These are phyloP conservation scores for Sarcophaga variegata DNA, from an alignment of 2,888 invertebrate species.

Conservation along the genomic window DNA sequence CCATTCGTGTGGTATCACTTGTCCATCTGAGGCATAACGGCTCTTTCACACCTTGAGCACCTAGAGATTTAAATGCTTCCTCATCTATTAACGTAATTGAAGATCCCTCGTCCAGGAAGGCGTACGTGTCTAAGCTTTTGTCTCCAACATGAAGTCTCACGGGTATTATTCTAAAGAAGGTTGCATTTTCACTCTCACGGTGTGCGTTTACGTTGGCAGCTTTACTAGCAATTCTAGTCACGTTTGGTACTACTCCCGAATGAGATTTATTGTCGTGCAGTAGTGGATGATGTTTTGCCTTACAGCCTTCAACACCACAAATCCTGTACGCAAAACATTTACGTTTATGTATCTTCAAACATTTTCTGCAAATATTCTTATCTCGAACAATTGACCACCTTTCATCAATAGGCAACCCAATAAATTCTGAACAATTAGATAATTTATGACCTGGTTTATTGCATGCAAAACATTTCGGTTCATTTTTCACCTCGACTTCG, in stretches of 20 bases:
- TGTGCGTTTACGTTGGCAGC: constrained; percentile 42
- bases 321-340: constrained; percentile 24
- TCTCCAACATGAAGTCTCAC: too few relatives aligned
- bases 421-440: not conserved
- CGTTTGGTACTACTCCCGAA: not conserved
- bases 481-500: too few relatives aligned
- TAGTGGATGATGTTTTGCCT: constrained; percentile 45
- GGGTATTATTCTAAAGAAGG: constrained; percentile 41
- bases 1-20: constrained; percentile 29
- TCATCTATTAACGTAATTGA: constrained; percentile 23
- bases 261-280: constrained; percentile 25
- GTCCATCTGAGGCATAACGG: constrained; percentile 28
- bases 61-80: constrained; percentile 7
- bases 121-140: constrained; percentile 21
- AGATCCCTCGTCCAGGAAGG: constrained; percentile 41
- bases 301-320: constrained; percentile 39
- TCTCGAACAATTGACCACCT: constrained; percentile 8
- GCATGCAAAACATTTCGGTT: constrained; percentile 17
- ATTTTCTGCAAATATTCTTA: constrained; percentile 15
- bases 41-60: constrained; percentile 3
- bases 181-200: not conserved
- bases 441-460: constrained; percentile 18
- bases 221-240: not conserved
- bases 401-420: not conserved
- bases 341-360: constrained; percentile 34